Evolutionary conservation across 2,888 invertebrate species (phyloP).

Genomic region (Xiphydria camelus): DNA sequence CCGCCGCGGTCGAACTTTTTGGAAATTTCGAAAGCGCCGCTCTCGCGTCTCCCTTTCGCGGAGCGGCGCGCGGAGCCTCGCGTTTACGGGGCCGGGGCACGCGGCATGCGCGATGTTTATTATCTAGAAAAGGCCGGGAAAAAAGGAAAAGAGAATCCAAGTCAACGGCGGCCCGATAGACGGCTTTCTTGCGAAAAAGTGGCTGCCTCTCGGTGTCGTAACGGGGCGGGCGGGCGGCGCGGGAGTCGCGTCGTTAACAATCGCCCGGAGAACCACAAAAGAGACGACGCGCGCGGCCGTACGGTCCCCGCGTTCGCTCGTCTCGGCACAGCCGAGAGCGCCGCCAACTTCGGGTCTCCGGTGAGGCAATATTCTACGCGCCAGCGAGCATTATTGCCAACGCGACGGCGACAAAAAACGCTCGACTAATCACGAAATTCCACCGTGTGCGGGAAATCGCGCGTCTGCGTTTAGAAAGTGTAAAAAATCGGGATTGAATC

Average conservation of each 20-base stretch:
- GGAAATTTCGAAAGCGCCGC: no score
- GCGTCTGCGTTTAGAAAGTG: slow-evolving; percentile 49
- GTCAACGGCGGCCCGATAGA: no score
- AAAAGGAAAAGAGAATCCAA: no score
- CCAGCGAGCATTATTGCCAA: slow-evolving; percentile 53
- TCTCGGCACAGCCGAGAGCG: slow-evolving; percentile 18
- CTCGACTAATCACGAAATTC: slow-evolving; percentile 47
- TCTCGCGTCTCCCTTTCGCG: no score
- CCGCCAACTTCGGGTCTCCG: slow-evolving; percentile 9
- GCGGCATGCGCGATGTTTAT: no score
- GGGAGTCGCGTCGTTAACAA: background rate
- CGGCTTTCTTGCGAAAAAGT: no score
- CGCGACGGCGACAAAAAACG: slow-evolving; percentile 14
- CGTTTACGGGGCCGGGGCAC: no score
- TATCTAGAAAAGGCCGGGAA: no score
- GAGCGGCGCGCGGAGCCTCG: no score
- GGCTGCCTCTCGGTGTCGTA: no score
- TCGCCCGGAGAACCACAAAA: background rate
- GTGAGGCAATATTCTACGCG: slow-evolving; percentile 45
- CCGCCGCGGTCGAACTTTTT: no score
- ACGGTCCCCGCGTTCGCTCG: background rate
- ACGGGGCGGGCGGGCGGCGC: slow-evolving; percentile 1
- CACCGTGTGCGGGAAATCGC: slow-evolving; percentile 38
- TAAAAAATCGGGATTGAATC: slow-evolving; percentile 44
- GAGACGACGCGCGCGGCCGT: background rate